Base-by-base conservation (phyloP, 2,888 invertebrate genomes). In the Hofmannophila pseudospretella region DNA sequence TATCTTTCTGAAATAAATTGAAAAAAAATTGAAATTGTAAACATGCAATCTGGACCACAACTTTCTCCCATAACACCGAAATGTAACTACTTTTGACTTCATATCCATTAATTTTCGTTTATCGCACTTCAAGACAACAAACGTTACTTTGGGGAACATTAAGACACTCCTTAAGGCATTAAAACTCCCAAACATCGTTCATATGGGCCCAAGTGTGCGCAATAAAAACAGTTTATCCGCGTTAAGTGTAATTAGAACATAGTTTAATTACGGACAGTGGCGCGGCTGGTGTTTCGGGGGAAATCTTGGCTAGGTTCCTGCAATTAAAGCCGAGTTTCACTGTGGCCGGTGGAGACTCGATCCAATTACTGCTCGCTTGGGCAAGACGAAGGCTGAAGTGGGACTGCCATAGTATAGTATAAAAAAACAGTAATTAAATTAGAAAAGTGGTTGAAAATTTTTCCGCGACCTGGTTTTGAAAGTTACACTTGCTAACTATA, bases 201-300 rank as follows among this genome's bases (percentile, higher is more conserved):
- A 34, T 19, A 16, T 23, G 12, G 29, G 16, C 11, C 26, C 25
- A 40, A 41, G 51, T 58, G 52, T 54, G 50, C 47, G 58, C 57
- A 66, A 68, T 70, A 73, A 73, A 71, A 74, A 66, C 68, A 60
- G 68, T 69, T 70, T 69, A 67, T 70, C 63, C 55, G 54, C 56
- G 59, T 64, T 68, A 71, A 71, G 62, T 69, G 75, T 79, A 79
- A 80, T 80, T 76, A 80, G 76, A 76, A 74, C 72, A 72, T 77
- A 73, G 77, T 76, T 71, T 79, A 82, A 81, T 80, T 79, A 76
- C 68, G 54, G 47, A 36, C 58, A 44, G 65, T 55, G 51, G 52
- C 50, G 54, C 41, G 47, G 53, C 57, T 58, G 72, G 71, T 63
- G 77, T 73, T 77, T 77, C 67, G 65, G 70, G 61, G 54, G 62